Evolutionary conservation across 2,113 vertebrate genomes (phyloP).

Genomic region (Saguinus midas): DNA sequence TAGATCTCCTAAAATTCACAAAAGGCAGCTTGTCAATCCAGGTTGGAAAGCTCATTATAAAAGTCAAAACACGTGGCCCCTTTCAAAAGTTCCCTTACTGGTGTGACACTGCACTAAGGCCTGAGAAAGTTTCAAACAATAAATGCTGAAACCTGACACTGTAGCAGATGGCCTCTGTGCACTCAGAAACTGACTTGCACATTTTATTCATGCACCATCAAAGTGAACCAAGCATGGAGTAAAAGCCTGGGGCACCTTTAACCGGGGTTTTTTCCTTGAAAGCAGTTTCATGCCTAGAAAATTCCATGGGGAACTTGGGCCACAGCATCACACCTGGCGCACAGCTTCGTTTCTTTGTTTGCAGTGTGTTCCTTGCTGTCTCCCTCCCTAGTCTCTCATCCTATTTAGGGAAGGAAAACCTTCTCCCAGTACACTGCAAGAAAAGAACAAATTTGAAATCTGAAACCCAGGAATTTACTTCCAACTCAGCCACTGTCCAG

Average conservation of each 20-base stretch:
- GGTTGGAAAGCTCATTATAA: neutral
- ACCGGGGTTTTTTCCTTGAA: neutral
- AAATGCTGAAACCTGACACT: neutral
- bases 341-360: neutral
- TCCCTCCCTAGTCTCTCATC: neutral
- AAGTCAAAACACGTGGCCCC: fast-evolving
- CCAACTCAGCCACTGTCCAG: neutral
- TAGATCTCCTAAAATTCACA: neutral
- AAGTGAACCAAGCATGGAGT: neutral
- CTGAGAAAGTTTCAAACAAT: neutral
- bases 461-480: neutral
- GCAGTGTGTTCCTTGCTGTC: too few species aligned
- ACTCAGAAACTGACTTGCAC: neutral
- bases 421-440: neutral
- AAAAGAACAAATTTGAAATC: neutral
- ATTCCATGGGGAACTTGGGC: neutral
- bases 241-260: neutral
- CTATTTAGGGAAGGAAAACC: neutral
- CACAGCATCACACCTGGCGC: neutral
- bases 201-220: conserved; percentile 25
- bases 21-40: neutral
- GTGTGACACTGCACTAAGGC: neutral
- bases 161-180: neutral
- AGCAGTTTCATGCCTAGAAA: neutral
- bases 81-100: neutral